These are phyloP conservation scores for Cairina moschata DNA, from an alignment of 2,113 vertebrate genomes.

Conservation along the genomic window DNA sequence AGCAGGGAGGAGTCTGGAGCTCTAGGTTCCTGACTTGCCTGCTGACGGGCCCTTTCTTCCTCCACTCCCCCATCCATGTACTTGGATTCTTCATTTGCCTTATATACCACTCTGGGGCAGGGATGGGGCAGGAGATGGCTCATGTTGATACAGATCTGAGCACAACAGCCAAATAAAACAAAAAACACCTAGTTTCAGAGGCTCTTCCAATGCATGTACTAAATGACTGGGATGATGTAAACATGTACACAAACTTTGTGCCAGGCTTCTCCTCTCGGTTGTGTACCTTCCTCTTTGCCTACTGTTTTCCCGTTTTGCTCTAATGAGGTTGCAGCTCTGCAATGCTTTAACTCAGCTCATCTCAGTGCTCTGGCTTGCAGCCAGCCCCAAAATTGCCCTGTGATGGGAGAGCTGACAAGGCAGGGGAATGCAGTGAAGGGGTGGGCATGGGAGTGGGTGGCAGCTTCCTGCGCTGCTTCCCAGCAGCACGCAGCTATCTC, in stretches of 20 bases:
- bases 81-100: not conserved
- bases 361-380: not conserved
- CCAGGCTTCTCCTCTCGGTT: not conserved
- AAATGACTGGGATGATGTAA: not conserved
- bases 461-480: not conserved
- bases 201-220: not conserved
- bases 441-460: not conserved
- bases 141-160: not conserved
- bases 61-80: not conserved
- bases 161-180: not conserved
- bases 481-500: not conserved
- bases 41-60: not conserved
- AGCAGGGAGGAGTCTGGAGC: not conserved
- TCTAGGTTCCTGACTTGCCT: not conserved
- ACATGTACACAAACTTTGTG: not conserved
- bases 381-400: not conserved
- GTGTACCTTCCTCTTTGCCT: not conserved
- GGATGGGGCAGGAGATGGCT: not conserved
- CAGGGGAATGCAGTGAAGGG: accelerated
- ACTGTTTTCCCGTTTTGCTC: not conserved
- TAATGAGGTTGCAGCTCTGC: not conserved
- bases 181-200: not conserved
- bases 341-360: not conserved
- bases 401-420: not conserved
- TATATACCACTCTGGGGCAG: not conserved